These are phyloP conservation scores for Lasioglossum pauxillum DNA, from an alignment of 2,888 invertebrate genomes.

Conservation along the genomic window DNA sequence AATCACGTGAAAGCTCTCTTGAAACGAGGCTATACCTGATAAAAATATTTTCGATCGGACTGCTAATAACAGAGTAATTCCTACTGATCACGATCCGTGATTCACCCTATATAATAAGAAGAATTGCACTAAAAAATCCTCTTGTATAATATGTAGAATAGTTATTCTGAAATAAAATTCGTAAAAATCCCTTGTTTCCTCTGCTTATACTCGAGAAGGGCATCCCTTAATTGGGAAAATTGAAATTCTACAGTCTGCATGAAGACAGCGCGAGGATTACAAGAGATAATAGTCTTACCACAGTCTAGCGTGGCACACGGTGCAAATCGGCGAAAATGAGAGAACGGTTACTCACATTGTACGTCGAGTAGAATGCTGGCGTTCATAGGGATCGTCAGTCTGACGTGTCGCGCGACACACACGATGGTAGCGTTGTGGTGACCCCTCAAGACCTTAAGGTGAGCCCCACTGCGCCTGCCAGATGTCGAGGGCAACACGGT, in stretches of 20 bases:
- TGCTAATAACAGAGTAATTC: no score
- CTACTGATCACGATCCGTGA: no score
- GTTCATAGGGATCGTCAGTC: slow-evolving; percentile 86
- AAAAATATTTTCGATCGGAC: no score
- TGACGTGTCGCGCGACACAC: slow-evolving; percentile 91
- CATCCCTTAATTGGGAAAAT: not conserved
- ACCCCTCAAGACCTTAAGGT: slow-evolving; percentile 91
- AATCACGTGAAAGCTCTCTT: no score
- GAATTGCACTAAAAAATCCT: no score
- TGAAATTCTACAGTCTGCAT: not conserved
- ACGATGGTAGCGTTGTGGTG: slow-evolving; percentile 94
- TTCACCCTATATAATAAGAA: no score
- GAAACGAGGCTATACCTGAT: no score
- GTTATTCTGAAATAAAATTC: no score
- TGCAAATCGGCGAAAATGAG: not conserved
- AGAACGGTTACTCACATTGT: slow-evolving; percentile 87
- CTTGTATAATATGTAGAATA: no score
- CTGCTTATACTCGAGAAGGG: no score
- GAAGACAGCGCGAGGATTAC: not conserved
- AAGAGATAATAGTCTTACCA: not conserved
- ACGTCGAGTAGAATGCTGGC: slow-evolving; percentile 88
- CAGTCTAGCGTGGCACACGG: not conserved
- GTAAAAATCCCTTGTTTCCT: no score
- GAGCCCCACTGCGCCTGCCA: slow-evolving; percentile 86
- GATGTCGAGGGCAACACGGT: slow-evolving; percentile 79